phyloP scores from a whole-genome alignment of 2,797 vertebrate species.

The Limnodromus scolopaceus region DNA sequence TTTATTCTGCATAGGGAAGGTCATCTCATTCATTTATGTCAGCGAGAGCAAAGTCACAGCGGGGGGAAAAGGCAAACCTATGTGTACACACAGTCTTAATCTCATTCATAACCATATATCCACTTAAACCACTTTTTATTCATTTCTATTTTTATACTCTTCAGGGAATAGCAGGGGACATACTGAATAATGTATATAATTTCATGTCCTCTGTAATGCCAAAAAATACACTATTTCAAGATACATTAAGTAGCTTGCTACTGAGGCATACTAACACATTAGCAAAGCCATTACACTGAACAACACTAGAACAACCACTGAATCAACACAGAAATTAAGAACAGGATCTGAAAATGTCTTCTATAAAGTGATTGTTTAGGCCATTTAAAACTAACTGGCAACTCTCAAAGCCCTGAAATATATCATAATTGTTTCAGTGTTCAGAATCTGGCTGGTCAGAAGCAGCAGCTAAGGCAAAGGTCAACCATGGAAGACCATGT shows the following conservation, averaged over 20 bases:
- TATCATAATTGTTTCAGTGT: accelerated
- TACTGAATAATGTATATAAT: background rate
- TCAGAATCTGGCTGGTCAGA: accelerated
- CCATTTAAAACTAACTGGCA: background rate
- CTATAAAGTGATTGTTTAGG: accelerated
- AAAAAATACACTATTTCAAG: background rate
- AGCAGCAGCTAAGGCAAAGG: background rate
- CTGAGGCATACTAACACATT: background rate
- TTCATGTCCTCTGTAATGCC: background rate
- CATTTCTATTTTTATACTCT: background rate
- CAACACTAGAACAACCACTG: background rate
- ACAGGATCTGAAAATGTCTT: background rate
- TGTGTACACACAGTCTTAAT: slow-evolving; percentile 3
- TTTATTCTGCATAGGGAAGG: slow-evolving; percentile 36
- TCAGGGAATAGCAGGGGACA: background rate
- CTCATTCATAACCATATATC: background rate
- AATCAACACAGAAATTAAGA: background rate
- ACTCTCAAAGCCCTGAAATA: background rate
- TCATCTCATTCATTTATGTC: background rate
- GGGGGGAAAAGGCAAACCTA: background rate
- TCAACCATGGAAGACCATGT: accelerated
- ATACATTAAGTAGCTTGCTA: background rate
- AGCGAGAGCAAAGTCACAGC: background rate
- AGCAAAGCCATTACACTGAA: background rate
- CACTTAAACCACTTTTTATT: slow-evolving; percentile 20